These are phyloP conservation scores for Oncorhynchus mykiss DNA, from an alignment of 2,113 vertebrate genomes.

Conservation along the genomic window DNA sequence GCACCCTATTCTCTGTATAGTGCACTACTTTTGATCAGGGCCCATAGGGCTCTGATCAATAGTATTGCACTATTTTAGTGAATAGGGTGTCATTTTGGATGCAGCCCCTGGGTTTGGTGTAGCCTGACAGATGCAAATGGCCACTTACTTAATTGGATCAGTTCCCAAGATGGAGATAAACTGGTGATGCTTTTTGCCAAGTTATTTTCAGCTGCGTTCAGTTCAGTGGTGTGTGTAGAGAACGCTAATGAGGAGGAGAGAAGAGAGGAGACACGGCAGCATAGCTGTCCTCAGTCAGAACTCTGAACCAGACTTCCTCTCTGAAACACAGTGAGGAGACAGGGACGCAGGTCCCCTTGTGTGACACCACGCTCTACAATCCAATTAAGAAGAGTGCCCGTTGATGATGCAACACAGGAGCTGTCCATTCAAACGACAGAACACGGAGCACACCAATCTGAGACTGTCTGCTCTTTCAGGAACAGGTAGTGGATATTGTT, in stretches of 20 bases:
- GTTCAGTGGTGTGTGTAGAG: conserved; percentile 72
- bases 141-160: conserved; percentile 97
- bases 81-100: too few species aligned
- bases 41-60: too few species aligned
- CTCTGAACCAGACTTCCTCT: conserved; percentile 41
- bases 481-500: conserved; percentile 36
- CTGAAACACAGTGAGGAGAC: conserved; percentile 38
- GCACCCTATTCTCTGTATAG: too few species aligned
- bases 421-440: conserved; percentile 26
- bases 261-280: conserved; percentile 39
- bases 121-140: conserved; percentile 90
- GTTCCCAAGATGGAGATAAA: conserved; percentile 95
- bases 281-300: conserved; percentile 53
- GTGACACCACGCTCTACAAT: neutral
- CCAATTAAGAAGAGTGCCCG: conserved; percentile 53
- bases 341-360: neutral
- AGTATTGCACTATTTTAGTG: too few species aligned
- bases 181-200: conserved; percentile 72
- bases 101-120: conserved; percentile 66
- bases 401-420: conserved; percentile 46
- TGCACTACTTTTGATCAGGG: too few species aligned
- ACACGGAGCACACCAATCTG: neutral
- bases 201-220: conserved; percentile 86
- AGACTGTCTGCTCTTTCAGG: neutral
- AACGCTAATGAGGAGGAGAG: conserved; percentile 66